A percentile compares a stretch with the other conserved stretches of the same genome.
These are phyloP conservation scores for Oryzias curvinotus DNA, from an alignment of 2,113 vertebrate genomes.

Conservation along the genomic window DNA sequence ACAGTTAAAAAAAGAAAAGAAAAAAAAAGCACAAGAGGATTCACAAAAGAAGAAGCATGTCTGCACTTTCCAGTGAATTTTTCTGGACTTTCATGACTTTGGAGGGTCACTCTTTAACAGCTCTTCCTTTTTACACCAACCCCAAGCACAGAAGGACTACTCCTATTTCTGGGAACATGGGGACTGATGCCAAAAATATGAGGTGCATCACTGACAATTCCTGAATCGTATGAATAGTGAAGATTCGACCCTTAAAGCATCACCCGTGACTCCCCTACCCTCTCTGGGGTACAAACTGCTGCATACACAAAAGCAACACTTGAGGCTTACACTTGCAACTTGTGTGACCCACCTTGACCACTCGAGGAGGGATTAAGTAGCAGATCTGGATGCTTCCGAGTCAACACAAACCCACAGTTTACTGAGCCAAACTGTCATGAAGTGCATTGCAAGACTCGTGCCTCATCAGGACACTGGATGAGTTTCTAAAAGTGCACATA, in stretches of 20 bases:
- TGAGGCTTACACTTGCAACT: conserved; percentile 16
- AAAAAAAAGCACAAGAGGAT: conserved; percentile 65
- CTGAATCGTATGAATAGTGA: conserved; percentile 30
- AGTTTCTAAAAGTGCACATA: conserved; percentile 2
- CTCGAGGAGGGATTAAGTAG: conserved; percentile 45
- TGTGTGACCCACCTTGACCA: conserved; percentile 36
- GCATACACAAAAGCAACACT: conserved; percentile 18
- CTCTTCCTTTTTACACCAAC: conserved; percentile 55
- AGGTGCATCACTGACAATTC: conserved; percentile 24
- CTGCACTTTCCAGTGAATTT: conserved; percentile 41
- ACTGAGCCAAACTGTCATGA: conserved; percentile 40
- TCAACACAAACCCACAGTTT: conserved; percentile 34
- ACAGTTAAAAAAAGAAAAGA: conserved; percentile 44
- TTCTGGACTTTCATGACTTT: conserved; percentile 51
- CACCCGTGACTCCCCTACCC: neutral
- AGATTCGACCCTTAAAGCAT: conserved; percentile 14
- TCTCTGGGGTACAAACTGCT: conserved; percentile 29
- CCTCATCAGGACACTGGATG: conserved; percentile 1
- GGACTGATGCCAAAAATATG: conserved; percentile 18
- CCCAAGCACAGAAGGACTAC: conserved; percentile 11
- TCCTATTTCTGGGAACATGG: conserved; percentile 15
- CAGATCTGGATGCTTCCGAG: conserved; percentile 62
- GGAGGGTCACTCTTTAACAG: conserved; percentile 40
- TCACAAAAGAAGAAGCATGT: conserved; percentile 22
- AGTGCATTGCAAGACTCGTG: conserved; percentile 9